Evolutionary conservation across 2,888 invertebrate genomes (phyloP).

Genomic region (Xylocampa areola): DNA sequence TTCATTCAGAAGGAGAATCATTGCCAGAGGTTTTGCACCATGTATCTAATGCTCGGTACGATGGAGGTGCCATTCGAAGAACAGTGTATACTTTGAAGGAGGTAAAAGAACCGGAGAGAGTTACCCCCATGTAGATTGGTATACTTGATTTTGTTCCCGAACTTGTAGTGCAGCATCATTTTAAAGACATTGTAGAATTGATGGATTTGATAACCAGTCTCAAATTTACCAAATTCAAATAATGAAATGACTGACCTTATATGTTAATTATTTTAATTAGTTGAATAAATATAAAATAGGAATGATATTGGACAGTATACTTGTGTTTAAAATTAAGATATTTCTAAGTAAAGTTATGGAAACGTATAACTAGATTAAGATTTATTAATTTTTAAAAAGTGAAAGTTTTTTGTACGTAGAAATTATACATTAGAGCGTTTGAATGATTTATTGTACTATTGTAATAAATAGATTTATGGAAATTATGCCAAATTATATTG

Average conservation of each 20-base stretch:
- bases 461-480: constrained; percentile 45
- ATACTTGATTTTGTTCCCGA: constrained; percentile 16
- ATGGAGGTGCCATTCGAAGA: constrained; percentile 80
- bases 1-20: constrained; percentile 83
- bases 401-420: constrained; percentile 63
- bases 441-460: constrained; percentile 56
- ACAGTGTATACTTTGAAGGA: constrained; percentile 81
- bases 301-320: constrained; percentile 41
- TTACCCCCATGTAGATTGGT: constrained; percentile 75
- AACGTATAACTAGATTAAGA: constrained; percentile 46
- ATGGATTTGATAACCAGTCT: constrained; percentile 58
- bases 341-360: constrained; percentile 38
- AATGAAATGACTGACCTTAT: constrained; percentile 82
- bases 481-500: constrained; percentile 62
- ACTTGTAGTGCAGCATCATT: constrained; percentile 31
- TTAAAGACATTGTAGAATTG: constrained; percentile 54
- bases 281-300: constrained; percentile 40
- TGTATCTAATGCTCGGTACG: constrained; percentile 76
- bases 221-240: constrained; percentile 55
- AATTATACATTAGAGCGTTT: constrained; percentile 54
- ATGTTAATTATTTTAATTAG: constrained; percentile 81
- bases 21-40: constrained; percentile 87
- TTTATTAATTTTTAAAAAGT: constrained; percentile 39
- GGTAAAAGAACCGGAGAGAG: constrained; percentile 80
- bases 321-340: constrained; percentile 45